Evolutionary conservation across 2,888 invertebrate species (phyloP).

Genomic region (Biston stratarius): DNA sequence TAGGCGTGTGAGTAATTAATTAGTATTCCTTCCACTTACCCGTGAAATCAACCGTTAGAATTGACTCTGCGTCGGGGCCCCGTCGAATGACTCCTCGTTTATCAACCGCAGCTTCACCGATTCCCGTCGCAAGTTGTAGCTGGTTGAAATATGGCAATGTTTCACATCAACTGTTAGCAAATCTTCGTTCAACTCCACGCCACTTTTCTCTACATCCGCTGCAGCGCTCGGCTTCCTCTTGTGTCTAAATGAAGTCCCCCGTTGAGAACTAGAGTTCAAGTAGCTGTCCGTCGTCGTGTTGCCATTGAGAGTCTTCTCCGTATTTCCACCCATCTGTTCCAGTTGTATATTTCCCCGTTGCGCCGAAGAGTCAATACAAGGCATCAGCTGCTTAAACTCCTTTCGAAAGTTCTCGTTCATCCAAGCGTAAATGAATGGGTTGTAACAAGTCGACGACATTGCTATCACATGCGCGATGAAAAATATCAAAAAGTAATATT

Average conservation of each 20-base stretch:
- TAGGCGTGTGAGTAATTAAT: conserved; percentile 28
- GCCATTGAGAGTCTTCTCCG: conserved; percentile 91
- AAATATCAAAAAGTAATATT: conserved; percentile 95
- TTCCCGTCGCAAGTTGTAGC: conserved; percentile 79
- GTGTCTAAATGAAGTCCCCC: conserved; percentile 82
- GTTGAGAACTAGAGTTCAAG: conserved; percentile 85
- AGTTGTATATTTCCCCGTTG: conserved; percentile 75
- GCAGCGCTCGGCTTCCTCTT: conserved; percentile 87
- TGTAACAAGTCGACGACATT: conserved; percentile 98
- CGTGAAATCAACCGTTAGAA: conserved; percentile 79
- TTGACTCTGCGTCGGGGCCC: conserved; percentile 77
- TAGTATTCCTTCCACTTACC: conserved; percentile 60
- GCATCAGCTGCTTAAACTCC: conserved; percentile 93
- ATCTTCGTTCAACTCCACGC: conserved; percentile 81
- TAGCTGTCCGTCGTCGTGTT: conserved; percentile 90
- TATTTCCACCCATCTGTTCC: conserved; percentile 85
- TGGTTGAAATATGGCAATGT: conserved; percentile 82
- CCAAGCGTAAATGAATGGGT: conserved; percentile 98
- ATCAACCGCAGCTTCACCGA: conserved; percentile 80
- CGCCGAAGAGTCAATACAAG: conserved; percentile 86
- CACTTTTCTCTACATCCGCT: conserved; percentile 86
- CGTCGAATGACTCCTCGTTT: conserved; percentile 82
- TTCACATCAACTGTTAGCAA: conserved; percentile 78
- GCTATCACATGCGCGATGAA: conserved; percentile 96
- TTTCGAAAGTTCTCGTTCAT: conserved; percentile 98